A percentile compares a stretch with the other conserved stretches of the same genome.
phyloP scores from a whole-genome alignment of 2,797 vertebrate genomes.

The Coregonus ussuriensis region DNA sequence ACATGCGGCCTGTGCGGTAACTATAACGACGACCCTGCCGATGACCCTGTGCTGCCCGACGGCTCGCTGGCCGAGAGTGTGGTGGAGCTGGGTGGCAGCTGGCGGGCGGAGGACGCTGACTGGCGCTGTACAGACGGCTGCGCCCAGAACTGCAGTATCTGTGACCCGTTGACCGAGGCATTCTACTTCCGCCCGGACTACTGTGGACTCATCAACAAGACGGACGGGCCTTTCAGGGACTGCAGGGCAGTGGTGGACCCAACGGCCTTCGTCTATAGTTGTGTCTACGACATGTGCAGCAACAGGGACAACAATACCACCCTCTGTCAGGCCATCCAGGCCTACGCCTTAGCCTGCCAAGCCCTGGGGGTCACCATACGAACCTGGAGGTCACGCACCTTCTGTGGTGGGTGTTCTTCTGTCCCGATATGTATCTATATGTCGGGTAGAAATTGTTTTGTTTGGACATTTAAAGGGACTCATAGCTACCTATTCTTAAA shows the following conservation, averaged over 20 bases:
- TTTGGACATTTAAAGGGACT: not conserved
- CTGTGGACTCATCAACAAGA: constrained; percentile 97
- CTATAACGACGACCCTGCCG: constrained; percentile 94
- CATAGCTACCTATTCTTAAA: no score
- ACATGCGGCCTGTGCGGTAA: constrained; percentile 97
- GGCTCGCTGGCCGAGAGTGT: constrained; percentile 85
- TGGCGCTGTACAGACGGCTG: constrained; percentile 90
- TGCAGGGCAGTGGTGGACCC: constrained; percentile 88
- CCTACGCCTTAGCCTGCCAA: constrained; percentile 92
- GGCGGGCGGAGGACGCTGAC: constrained; percentile 88
- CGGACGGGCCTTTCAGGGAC: constrained; percentile 90
- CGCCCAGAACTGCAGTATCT: constrained; percentile 90
- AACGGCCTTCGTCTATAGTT: constrained; percentile 92
- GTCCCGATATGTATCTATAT: not conserved
- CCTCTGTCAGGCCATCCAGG: constrained; percentile 97
- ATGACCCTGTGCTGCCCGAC: constrained; percentile 88
- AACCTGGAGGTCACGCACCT: constrained; percentile 87
- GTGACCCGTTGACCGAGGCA: constrained; percentile 80
- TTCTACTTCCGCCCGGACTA: constrained; percentile 90
- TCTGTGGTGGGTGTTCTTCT: constrained; percentile 80
- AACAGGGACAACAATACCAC: constrained; percentile 88
- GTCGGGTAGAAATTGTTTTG: not conserved
- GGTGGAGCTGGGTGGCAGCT: constrained; percentile 90
- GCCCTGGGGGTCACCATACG: constrained; percentile 90
- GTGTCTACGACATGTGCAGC: constrained; percentile 94